Evolutionary conservation across 2,797 vertebrate species (phyloP).

Genomic region (Gambusia yucatana): DNA sequence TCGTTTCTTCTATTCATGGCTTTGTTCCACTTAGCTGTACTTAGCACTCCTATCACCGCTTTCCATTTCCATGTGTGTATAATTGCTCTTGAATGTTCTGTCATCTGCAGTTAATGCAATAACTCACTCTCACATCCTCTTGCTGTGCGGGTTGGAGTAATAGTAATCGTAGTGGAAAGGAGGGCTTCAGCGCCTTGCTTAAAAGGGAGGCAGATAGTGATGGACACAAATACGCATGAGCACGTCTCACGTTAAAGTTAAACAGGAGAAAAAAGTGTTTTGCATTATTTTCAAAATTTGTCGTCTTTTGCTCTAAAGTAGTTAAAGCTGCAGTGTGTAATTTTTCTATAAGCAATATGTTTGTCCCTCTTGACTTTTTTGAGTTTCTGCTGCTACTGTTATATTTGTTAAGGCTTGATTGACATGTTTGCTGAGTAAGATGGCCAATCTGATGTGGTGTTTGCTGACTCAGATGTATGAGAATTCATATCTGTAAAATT

Average conservation of each 20-base stretch:
- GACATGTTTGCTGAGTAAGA: not conserved
- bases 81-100: conserved; percentile 61
- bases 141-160: conserved; percentile 36
- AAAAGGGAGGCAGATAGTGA: not conserved
- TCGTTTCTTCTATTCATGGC: conserved; percentile 14
- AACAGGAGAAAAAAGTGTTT: not conserved
- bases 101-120: conserved; percentile 50
- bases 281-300: not conserved
- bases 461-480: not conserved
- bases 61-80: conserved; percentile 31
- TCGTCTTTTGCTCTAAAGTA: not conserved
- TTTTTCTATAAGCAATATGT: too few relatives aligned
- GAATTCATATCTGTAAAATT: not conserved
- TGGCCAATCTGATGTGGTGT: too few relatives aligned
- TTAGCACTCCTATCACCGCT: conserved; percentile 37
- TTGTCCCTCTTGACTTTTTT: not conserved
- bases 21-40: conserved; percentile 35
- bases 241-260: not conserved
- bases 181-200: not conserved
- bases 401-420: not conserved
- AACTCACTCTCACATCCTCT: conserved; percentile 35
- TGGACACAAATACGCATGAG: not conserved
- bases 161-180: conserved; percentile 44
- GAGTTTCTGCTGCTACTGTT: not conserved
- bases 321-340: not conserved